A percentile compares a stretch with the other conserved stretches of the same genome.
Evolutionary conservation across 1,140 invertebrate genomes (phyloP).

Genomic region (Asbolus verrucosus): DNA sequence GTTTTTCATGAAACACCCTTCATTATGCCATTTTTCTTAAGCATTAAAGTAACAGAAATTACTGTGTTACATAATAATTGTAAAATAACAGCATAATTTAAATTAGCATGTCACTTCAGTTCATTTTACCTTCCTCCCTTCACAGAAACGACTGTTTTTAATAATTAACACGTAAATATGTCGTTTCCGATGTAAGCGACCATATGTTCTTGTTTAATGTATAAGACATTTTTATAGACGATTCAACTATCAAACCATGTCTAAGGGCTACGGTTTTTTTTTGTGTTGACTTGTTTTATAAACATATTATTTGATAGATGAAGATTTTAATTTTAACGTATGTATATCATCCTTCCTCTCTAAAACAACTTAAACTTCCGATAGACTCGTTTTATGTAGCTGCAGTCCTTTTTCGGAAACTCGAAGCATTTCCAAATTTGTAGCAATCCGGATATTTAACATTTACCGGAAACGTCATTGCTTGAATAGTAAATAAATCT

Average conservation of each 20-base stretch:
- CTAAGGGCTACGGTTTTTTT: background rate
- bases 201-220: slow-evolving; percentile 24
- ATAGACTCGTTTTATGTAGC: background rate
- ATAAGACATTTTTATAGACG: background rate
- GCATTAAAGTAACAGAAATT: no score
- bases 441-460: background rate
- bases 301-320: slow-evolving; percentile 14
- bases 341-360: background rate
- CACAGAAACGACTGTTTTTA: background rate
- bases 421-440: background rate
- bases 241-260: background rate
- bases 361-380: slow-evolving; percentile 1
- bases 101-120: background rate
- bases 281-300: slow-evolving; percentile 13
- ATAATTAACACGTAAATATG: slow-evolving; percentile 31
- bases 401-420: background rate
- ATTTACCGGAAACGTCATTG: background rate
- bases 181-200: slow-evolving; percentile 3
- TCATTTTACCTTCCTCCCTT: background rate
- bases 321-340: background rate
- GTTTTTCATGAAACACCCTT: no score
- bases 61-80: no score
- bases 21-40: no score
- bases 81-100: no score
- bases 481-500: no score